These are phyloP conservation scores for Patella depressa DNA, from an alignment of 2,888 invertebrate genomes.

Conservation along the genomic window DNA sequence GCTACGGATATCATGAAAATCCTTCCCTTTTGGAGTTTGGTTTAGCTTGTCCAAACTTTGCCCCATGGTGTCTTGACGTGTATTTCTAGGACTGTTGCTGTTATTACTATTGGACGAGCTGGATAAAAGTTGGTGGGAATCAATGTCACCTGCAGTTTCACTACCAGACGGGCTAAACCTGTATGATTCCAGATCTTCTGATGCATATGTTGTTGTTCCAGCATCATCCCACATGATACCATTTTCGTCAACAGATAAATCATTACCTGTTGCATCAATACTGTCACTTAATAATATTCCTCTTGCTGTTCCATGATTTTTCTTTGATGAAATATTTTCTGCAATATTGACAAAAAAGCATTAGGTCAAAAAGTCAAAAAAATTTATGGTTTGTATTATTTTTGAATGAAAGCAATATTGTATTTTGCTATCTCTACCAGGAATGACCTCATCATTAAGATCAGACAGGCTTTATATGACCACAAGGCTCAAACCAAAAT, in stretches of 20 bases:
- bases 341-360: too few species aligned
- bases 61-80: neutral
- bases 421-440: too few species aligned
- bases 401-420: too few species aligned
- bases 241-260: constrained; percentile 53
- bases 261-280: neutral
- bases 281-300: too few species aligned
- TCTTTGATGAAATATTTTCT: too few species aligned
- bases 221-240: constrained; percentile 56
- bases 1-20: neutral
- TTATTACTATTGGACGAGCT: neutral
- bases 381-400: too few species aligned
- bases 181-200: constrained; percentile 44
- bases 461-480: too few species aligned
- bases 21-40: neutral
- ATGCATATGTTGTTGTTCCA: constrained; percentile 37
- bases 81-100: neutral
- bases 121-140: constrained; percentile 28
- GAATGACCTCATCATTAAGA: too few species aligned
- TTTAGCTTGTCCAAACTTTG: neutral
- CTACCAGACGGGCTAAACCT: constrained; percentile 48
- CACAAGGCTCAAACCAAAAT: too few species aligned
- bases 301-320: too few species aligned
- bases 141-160: constrained; percentile 42
- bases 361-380: too few species aligned